These are phyloP conservation scores for Drosophila miranda DNA, from an alignment of 1,140 invertebrate species.

Conservation along the genomic window DNA sequence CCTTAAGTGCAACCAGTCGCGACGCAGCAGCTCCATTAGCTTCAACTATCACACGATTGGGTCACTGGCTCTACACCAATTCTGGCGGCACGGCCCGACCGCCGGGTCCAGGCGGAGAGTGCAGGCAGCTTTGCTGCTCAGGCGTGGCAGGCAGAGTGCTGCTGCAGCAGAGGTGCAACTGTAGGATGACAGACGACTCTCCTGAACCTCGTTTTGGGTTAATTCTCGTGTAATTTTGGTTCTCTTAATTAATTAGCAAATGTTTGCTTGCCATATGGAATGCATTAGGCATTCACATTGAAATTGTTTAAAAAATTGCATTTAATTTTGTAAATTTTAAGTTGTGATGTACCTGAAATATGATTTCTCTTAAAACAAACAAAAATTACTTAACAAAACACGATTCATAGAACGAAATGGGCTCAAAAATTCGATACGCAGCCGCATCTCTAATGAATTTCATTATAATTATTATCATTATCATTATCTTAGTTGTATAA, in stretches of 20 bases:
- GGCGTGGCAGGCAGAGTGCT: slow-evolving; percentile 31
- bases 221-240: slow-evolving; percentile 27
- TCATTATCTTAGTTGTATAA: slow-evolving; percentile 55
- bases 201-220: neutral
- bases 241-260: slow-evolving; percentile 49
- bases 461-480: slow-evolving; percentile 28
- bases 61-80: slow-evolving; percentile 82
- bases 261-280: slow-evolving; percentile 69
- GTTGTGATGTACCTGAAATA: slow-evolving; percentile 83
- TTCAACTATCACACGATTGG: slow-evolving; percentile 83
- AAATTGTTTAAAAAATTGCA: slow-evolving; percentile 57
- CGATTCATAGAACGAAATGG: slow-evolving; percentile 26
- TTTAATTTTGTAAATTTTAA: slow-evolving; percentile 82
- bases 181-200: slow-evolving; percentile 16
- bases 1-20: slow-evolving; percentile 46
- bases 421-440: slow-evolving; percentile 9
- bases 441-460: slow-evolving; percentile 23
- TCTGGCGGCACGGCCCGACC: slow-evolving; percentile 81
- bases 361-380: slow-evolving; percentile 76
- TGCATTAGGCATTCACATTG: slow-evolving; percentile 59
- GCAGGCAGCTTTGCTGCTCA: slow-evolving; percentile 52
- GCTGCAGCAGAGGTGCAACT: slow-evolving; percentile 23
- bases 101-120: slow-evolving; percentile 29
- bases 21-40: slow-evolving; percentile 48
- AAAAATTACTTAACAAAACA: slow-evolving; percentile 41